Evolutionary conservation across 2,113 vertebrate genomes (phyloP).

Genomic region (Ascaphus truei): DNA sequence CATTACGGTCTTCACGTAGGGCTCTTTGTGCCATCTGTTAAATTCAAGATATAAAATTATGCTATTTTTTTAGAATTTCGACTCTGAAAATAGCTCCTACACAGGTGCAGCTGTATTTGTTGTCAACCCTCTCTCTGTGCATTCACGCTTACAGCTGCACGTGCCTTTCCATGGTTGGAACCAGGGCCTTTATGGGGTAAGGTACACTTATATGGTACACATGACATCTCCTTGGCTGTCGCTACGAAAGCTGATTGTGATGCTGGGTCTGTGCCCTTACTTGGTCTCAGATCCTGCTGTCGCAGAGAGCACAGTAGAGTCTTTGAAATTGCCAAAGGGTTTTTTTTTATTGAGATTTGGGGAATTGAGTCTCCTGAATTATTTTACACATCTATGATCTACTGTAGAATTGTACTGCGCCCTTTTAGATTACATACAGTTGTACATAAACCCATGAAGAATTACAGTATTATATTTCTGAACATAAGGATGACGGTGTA

Average conservation of each 20-base stretch:
- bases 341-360: background rate
- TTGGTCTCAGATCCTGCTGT: background rate
- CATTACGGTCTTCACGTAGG: background rate
- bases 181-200: background rate
- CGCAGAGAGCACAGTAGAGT: background rate
- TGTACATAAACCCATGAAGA: too few relatives aligned
- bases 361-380: background rate
- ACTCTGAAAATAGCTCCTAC: slow-evolving; percentile 9
- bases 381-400: background rate
- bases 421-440: too few relatives aligned
- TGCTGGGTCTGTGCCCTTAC: background rate
- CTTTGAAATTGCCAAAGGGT: background rate
- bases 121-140: background rate
- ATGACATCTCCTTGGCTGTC: background rate
- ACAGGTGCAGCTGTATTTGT: slow-evolving; percentile 11
- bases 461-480: too few relatives aligned
- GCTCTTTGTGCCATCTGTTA: background rate
- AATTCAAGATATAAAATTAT: background rate
- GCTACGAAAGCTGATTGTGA: background rate
- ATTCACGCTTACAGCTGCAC: slow-evolving; percentile 8
- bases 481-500: too few relatives aligned
- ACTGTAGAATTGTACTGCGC: too few relatives aligned
- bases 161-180: background rate
- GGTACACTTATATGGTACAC: too few relatives aligned
- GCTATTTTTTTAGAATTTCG: background rate